Conservation (phyloP, 2,113 vertebrate species). For the Nerophis ophidion region DNA sequence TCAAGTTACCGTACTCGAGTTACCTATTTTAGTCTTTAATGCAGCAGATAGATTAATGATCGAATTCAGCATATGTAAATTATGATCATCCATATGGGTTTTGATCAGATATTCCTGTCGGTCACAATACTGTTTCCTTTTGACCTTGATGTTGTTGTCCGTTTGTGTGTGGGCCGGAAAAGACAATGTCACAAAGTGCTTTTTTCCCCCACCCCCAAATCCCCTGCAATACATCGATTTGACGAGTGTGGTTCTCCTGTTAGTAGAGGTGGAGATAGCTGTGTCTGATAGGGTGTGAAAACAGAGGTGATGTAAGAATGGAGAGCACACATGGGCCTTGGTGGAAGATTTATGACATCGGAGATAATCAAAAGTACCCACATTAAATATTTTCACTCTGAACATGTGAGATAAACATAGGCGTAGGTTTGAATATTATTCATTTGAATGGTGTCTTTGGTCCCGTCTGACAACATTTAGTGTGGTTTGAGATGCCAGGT, state of each 20-base stretch:
- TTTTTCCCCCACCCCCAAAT: slow-evolving; percentile 2
- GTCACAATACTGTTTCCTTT: too few species aligned
- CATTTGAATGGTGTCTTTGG: not conserved
- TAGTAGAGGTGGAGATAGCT: slow-evolving; percentile 31
- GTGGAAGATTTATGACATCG: slow-evolving; percentile 28
- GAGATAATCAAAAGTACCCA: slow-evolving; percentile 18
- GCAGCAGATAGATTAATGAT: not conserved
- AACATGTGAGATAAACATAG: slow-evolving; percentile 2
- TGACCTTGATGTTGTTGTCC: slow-evolving; percentile 31
- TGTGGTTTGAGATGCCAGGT: not conserved
- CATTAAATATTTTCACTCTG: not conserved
- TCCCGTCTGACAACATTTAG: not conserved
- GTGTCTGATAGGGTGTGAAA: slow-evolving; percentile 62
- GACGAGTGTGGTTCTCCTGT: slow-evolving; percentile 27
- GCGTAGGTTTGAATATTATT: not conserved
- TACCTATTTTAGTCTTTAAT: slow-evolving; percentile 16
- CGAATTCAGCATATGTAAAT: too few species aligned
- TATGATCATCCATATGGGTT: too few species aligned
- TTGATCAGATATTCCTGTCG: not conserved
- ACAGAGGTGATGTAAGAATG: slow-evolving; percentile 37
- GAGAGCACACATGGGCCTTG: slow-evolving; percentile 17
- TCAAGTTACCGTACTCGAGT: slow-evolving; percentile 15
- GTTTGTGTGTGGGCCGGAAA: slow-evolving; percentile 7
- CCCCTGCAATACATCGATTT: slow-evolving; percentile 40
- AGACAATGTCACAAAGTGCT: slow-evolving; percentile 26